Evolutionary conservation across 2,113 vertebrate species (phyloP).

Genomic region (Rhinoptilus africanus): DNA sequence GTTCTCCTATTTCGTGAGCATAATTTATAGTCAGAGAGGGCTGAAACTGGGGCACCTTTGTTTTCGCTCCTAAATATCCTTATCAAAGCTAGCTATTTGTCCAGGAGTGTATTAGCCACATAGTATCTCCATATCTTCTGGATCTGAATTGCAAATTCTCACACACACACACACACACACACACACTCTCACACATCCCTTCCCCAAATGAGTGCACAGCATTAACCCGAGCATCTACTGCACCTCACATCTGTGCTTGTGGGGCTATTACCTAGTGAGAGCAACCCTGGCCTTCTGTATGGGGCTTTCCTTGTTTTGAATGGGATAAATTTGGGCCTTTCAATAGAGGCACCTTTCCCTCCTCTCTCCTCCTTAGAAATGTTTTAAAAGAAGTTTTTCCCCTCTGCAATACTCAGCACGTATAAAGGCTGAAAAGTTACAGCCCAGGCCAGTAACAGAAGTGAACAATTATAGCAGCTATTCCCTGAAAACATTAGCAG

Average conservation of each 20-base stretch:
- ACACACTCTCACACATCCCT: too few species aligned
- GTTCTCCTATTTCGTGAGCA: not conserved
- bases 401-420: not conserved
- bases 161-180: too few species aligned
- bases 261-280: not conserved
- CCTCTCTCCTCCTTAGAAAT: not conserved
- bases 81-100: not conserved
- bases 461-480: not conserved
- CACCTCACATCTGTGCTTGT: fast-evolving
- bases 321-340: not conserved
- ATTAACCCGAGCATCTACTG: not conserved
- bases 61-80: not conserved
- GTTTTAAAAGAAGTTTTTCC: not conserved
- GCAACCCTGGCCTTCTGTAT: not conserved
- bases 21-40: not conserved
- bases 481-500: not conserved
- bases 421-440: not conserved
- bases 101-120: not conserved
- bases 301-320: not conserved
- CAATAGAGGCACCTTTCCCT: not conserved
- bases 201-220: not conserved
- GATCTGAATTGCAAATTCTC: not conserved
- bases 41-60: not conserved
- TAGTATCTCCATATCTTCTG: not conserved
- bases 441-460: not conserved